These are phyloP conservation scores for Drosophila mojavensis DNA, from an alignment of 1,140 invertebrate species.

Conservation along the genomic window DNA sequence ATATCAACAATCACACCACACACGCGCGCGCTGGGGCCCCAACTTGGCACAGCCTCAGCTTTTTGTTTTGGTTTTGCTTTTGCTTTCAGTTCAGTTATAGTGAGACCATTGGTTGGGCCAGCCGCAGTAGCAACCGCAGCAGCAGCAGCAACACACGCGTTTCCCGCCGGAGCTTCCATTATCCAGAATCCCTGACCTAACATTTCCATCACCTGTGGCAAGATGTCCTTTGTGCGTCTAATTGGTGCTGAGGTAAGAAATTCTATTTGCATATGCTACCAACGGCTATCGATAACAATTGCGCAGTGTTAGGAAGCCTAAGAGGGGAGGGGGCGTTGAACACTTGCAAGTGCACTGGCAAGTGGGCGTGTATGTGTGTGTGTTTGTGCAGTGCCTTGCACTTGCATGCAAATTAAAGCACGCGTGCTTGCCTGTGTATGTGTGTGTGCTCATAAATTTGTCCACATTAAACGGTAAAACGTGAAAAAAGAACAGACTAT, in stretches of 20 bases:
- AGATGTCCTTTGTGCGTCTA: conserved; percentile 77
- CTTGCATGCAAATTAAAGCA: conserved; percentile 16
- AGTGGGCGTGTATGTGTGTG: conserved; percentile 2
- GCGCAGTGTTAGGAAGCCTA: conserved; percentile 15
- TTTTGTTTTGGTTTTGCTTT: conserved; percentile 60
- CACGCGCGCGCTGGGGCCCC: conserved; percentile 31
- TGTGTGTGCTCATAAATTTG: conserved; percentile 21
- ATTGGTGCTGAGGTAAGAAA: conserved; percentile 75
- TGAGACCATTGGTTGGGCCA: conserved; percentile 71
- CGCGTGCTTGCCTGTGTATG: neutral
- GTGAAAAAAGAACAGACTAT: conserved; percentile 24
- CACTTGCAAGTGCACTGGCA: neutral
- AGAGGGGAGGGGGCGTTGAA: neutral
- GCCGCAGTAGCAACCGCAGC: conserved; percentile 27
- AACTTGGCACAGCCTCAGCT: conserved; percentile 57
- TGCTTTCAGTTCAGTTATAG: conserved; percentile 82
- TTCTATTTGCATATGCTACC: neutral
- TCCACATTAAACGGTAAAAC: conserved; percentile 14
- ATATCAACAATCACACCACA: conserved; percentile 78
- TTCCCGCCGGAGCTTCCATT: conserved; percentile 28
- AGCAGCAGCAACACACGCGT: conserved; percentile 11
- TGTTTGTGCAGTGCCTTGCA: neutral
- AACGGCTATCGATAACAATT: conserved; percentile 9
- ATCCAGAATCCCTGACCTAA: conserved; percentile 31
- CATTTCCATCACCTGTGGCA: conserved; percentile 26